Evolutionary conservation across 2,888 invertebrate genomes (phyloP).

Genomic region (Orthonevra nobilis): DNA sequence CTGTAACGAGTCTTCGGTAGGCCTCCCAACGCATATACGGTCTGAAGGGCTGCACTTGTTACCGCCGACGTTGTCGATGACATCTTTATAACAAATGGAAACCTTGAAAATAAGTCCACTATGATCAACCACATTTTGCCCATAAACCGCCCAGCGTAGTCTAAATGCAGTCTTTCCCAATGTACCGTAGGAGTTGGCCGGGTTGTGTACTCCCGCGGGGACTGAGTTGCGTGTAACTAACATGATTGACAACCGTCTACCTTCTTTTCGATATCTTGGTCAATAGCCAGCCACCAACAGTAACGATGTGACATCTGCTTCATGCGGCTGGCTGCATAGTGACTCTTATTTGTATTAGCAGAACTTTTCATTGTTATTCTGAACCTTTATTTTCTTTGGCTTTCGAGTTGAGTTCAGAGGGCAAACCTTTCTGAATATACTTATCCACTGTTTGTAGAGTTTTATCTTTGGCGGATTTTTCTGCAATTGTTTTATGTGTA

Average conservation of each 20-base stretch:
- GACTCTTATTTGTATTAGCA: not conserved
- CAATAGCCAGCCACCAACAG: conserved; percentile 3
- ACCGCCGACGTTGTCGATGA: conserved; percentile 1
- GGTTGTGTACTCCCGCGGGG: not conserved
- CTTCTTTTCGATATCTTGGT: not conserved
- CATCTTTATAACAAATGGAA: conserved; percentile 1
- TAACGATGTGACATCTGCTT: conserved; percentile 6
- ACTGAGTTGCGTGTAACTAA: not conserved
- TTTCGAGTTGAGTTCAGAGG: not conserved
- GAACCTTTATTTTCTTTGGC: not conserved
- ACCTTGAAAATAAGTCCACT: not conserved
- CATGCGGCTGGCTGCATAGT: not conserved
- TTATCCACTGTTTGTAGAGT: not conserved
- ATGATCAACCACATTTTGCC: conserved; percentile 1
- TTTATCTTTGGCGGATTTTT: not conserved
- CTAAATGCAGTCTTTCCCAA: not conserved
- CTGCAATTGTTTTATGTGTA: not conserved
- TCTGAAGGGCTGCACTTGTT: not conserved
- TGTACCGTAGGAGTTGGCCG: not conserved
- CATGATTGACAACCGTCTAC: not conserved
- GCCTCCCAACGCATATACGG: not conserved
- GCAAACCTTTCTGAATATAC: not conserved
- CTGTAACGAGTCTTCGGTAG: not conserved
- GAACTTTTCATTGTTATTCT: not conserved
- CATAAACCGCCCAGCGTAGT: not conserved